Percentiles rank a stretch among this genome's conserved stretches.
Conservation (phyloP, 2,797 vertebrate genomes). For the Pseudomugil tenellus region DNA sequence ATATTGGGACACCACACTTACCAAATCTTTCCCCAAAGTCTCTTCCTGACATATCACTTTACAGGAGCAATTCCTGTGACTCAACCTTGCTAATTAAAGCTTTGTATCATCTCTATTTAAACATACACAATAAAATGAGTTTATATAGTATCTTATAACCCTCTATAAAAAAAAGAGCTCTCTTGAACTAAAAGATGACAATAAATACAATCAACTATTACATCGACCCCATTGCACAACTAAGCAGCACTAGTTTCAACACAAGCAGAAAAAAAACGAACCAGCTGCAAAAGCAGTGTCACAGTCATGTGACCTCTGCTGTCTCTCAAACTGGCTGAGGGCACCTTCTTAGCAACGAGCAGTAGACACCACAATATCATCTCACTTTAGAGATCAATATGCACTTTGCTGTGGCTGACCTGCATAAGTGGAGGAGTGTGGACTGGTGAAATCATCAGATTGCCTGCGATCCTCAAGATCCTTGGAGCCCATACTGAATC, state of each 20-base stretch:
- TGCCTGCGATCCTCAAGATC: slow-evolving; percentile 56
- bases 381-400: slow-evolving; percentile 79
- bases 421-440: slow-evolving; percentile 64
- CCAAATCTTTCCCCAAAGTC: slow-evolving; percentile 20
- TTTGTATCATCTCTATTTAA: slow-evolving; percentile 5
- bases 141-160: neutral
- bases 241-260: slow-evolving; percentile 34
- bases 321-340: slow-evolving; percentile 66
- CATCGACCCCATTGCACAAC: slow-evolving; percentile 25
- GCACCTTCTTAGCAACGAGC: slow-evolving; percentile 73
- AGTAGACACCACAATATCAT: slow-evolving; percentile 77
- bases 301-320: slow-evolving; percentile 64
- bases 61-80: neutral
- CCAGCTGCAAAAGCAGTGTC: slow-evolving; percentile 60
- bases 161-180: neutral
- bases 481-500: slow-evolving; percentile 43
- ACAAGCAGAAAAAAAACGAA: slow-evolving; percentile 30
- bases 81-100: neutral
- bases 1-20: slow-evolving; percentile 27
- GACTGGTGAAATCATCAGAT: slow-evolving; percentile 54
- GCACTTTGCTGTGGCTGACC: slow-evolving; percentile 77
- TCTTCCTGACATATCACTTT: slow-evolving; percentile 12
- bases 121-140: neutral
- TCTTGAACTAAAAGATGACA: slow-evolving; percentile 24
- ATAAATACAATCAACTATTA: slow-evolving; percentile 21